Evolutionary conservation across 2,113 vertebrate genomes (phyloP), one percentile per base, ranked within the genome.

Genomic region (Malurus melanocephalus): DNA sequence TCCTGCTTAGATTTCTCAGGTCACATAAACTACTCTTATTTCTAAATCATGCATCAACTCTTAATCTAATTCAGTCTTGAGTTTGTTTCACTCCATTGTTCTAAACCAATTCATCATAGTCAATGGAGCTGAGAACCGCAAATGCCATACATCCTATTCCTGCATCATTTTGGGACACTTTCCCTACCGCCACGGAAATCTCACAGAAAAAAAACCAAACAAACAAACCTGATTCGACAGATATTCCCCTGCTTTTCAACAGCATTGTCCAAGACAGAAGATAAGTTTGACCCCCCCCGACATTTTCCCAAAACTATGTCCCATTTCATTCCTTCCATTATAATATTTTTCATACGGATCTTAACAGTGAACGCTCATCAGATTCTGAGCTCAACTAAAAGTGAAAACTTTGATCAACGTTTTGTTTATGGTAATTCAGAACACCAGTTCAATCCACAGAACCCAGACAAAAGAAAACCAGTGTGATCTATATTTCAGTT

Each of bases 1-100:
- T 94, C 89, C 82, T 94, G 66, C 85, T 65, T 71, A 75, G 65
- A 74, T 92, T 90, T 80, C 72, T 96, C 55, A 60, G 45, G 40
- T 89, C 76, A 59, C 22, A 80, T 30, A 85, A 88, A 73, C 14
- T 48, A 55, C 18, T 82, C 43, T 18, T 71, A 5, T 23, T 74
- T 80, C 56, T 87, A 48, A 87, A 91, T 82, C 51, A 46, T 33
- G 5, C 28, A 74, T 40, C 13, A 38, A 21, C 12, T 67, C 72
- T 67, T 78, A 71, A 64, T 83, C 28, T 78, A 57, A 80, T 85
- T 85, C 60, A 65, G 11, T 45, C 21, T 38, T 56, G 4, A 33
- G 18, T 1, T 85, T 80, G 74, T 52, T 89, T 81, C 57, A 76
- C 28, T 60, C 14, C 5, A 0, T 60, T 86, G 20, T 73, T 87